Conservation (phyloP, 2,797 vertebrate genomes). For the Enteromius thamalakanensis region DNA sequence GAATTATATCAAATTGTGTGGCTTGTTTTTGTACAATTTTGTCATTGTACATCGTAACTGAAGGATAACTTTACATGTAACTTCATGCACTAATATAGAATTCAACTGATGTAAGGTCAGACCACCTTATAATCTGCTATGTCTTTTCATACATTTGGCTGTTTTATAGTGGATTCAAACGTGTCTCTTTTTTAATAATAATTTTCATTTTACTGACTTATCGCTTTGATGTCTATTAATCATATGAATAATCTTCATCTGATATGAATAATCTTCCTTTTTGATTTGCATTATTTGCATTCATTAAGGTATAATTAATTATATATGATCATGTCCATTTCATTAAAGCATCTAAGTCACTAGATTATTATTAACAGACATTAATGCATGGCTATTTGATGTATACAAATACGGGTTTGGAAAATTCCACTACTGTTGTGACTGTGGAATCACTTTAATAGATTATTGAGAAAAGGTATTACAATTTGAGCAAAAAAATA, state of each 20-base stretch:
- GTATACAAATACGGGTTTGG: background rate
- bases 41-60: background rate
- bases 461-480: background rate
- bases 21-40: background rate
- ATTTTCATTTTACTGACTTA: background rate
- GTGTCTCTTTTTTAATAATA: background rate
- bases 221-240: background rate
- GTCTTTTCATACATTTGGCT: background rate
- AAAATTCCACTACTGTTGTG: background rate
- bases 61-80: background rate
- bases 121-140: background rate
- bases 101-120: background rate
- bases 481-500: background rate
- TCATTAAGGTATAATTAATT: background rate
- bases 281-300: background rate
- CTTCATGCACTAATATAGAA: too few relatives aligned
- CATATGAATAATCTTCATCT: background rate
- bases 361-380: background rate
- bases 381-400: background rate
- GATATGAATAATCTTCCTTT: background rate
- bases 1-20: background rate
- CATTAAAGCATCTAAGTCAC: background rate
- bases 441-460: background rate
- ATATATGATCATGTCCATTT: background rate
- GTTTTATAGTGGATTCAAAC: background rate